A percentile compares a stretch with the other conserved stretches of the same genome.
Conservation (phyloP, 2,888 invertebrate genomes). For the Lithophane ornitopus region DNA sequence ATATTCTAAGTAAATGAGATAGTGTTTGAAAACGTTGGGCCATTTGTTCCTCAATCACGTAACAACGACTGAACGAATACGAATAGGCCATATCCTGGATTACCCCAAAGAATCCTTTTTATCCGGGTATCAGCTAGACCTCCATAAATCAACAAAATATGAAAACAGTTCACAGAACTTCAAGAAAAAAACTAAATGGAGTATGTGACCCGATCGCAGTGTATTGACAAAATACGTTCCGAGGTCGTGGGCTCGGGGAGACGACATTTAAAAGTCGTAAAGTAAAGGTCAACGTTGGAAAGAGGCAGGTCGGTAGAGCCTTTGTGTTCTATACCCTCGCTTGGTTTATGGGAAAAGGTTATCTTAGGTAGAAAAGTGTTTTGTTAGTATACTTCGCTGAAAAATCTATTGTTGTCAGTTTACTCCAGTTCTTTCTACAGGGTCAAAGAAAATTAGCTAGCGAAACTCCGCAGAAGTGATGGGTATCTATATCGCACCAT, state of each 20-base stretch:
- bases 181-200: constrained; percentile 36
- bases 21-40: not conserved
- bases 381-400: constrained; percentile 15
- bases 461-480: no score
- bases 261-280: constrained; percentile 74
- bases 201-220: constrained; percentile 52
- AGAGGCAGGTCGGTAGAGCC: constrained; percentile 63
- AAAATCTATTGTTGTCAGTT: constrained; percentile 18
- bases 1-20: not conserved
- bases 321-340: constrained; percentile 36
- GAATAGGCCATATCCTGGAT: not conserved
- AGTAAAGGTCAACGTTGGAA: constrained; percentile 73
- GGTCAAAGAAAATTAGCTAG: no score
- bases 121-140: not conserved
- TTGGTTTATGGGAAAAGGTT: constrained; percentile 54
- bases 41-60: not conserved
- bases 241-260: constrained; percentile 63
- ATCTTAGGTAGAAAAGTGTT: constrained; percentile 32
- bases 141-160: constrained; percentile 8
- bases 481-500: no score
- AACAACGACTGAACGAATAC: not conserved
- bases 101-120: not conserved
- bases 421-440: not conserved
- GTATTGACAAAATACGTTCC: constrained; percentile 67
- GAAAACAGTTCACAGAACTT: constrained; percentile 28